These are phyloP conservation scores for Tachuris rubrigastra DNA, from an alignment of 2,113 vertebrate species.

Conservation along the genomic window DNA sequence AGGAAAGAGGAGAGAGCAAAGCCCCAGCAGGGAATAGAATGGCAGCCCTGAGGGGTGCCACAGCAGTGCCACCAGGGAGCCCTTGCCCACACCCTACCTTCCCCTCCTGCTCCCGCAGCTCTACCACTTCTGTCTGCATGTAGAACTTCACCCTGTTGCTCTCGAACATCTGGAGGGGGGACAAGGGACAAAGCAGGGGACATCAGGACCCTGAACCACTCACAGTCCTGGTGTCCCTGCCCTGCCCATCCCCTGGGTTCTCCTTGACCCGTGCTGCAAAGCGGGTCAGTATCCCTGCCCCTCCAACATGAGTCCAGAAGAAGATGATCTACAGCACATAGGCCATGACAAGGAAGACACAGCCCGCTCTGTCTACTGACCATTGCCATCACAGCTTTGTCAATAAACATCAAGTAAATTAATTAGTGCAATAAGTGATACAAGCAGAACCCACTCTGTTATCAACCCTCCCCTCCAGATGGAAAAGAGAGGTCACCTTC, in stretches of 20 bases:
- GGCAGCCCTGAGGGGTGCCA: neutral
- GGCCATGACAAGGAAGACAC: neutral
- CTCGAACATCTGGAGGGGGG: slow-evolving; percentile 86
- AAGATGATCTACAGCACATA: neutral
- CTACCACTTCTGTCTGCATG: slow-evolving; percentile 96
- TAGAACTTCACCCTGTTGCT: slow-evolving; percentile 96
- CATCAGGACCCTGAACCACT: neutral
- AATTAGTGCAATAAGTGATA: neutral
- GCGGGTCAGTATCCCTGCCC: accelerated
- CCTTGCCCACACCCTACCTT: slow-evolving; percentile 77
- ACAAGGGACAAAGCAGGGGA: neutral
- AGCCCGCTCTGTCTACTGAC: neutral
- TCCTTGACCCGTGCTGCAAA: accelerated
- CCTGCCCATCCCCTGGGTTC: neutral
- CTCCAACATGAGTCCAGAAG: accelerated
- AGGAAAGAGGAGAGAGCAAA: neutral
- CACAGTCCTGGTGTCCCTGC: neutral
- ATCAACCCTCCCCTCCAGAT: neutral
- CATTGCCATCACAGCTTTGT: neutral
- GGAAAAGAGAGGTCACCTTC: slow-evolving; percentile 80
- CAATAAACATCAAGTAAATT: neutral
- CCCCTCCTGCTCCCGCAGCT: slow-evolving; percentile 94
- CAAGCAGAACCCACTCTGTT: neutral
- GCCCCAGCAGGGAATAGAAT: accelerated
- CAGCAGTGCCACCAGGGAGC: accelerated